Evolutionary conservation across 2,113 vertebrate genomes (phyloP).

Genomic region (Bufo bufo): DNA sequence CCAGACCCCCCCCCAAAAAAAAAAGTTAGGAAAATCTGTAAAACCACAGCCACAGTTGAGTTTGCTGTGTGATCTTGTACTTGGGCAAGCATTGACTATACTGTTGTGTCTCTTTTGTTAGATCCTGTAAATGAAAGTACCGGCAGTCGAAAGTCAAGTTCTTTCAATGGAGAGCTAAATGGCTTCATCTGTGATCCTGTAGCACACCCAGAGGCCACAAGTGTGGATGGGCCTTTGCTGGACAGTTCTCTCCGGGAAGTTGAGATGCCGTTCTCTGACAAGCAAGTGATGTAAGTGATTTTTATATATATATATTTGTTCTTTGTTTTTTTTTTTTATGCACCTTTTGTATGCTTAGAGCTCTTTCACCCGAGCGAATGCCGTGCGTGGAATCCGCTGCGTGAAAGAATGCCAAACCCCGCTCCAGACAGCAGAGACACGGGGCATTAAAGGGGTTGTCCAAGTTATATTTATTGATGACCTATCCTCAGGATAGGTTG

Average conservation of each 20-base stretch:
- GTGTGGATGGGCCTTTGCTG: conserved; percentile 71
- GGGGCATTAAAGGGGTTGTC: too few relatives aligned
- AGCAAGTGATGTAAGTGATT: conserved; percentile 90
- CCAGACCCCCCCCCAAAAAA: too few relatives aligned
- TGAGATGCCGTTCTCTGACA: conserved; percentile 79
- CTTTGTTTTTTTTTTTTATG: too few relatives aligned
- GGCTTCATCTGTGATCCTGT: conserved; percentile 86
- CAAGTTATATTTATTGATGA: too few relatives aligned
- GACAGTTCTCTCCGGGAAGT: conserved; percentile 76
- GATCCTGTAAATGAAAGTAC: conserved; percentile 75
- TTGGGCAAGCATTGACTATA: background rate
- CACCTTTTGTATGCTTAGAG: background rate
- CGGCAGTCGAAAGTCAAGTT: conserved; percentile 72
- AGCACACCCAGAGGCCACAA: conserved; percentile 72
- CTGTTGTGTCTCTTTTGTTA: conserved; percentile 59
- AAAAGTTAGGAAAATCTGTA: too few relatives aligned
- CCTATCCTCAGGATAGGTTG: background rate
- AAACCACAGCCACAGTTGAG: too few relatives aligned
- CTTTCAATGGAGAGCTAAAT: conserved; percentile 92
- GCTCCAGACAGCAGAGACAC: too few relatives aligned
- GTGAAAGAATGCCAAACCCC: too few relatives aligned
- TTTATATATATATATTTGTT: background rate
- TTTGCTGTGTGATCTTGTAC: too few relatives aligned
- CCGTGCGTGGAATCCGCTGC: too few relatives aligned
- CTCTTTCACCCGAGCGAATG: too few relatives aligned